Evolutionary conservation across 2,113 vertebrate genomes (phyloP).

Genomic region (Ramphastos sulfuratus): DNA sequence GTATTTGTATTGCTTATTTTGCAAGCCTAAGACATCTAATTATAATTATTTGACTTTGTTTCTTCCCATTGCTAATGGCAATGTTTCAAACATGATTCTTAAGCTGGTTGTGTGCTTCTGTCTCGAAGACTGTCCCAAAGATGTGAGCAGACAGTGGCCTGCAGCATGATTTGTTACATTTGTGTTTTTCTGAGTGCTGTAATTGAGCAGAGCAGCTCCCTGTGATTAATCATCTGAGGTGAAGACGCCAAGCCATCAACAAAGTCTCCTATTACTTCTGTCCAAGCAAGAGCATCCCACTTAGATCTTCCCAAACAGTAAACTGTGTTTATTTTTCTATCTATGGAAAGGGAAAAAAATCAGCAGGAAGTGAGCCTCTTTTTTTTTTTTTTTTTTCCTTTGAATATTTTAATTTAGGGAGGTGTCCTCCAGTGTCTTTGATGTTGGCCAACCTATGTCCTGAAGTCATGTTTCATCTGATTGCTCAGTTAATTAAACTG

Average conservation of each 20-base stretch:
- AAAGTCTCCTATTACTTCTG: background rate
- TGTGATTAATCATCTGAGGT: background rate
- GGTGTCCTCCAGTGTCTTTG: background rate
- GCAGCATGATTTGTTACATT: background rate
- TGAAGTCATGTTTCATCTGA: slow-evolving; percentile 9
- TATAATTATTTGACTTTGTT: background rate
- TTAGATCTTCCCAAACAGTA: background rate
- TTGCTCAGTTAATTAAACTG: slow-evolving; percentile 40
- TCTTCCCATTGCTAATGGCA: background rate
- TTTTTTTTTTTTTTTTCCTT: background rate
- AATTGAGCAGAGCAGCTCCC: background rate
- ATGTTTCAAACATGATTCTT: background rate
- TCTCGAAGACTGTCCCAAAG: background rate
- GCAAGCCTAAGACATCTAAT: background rate
- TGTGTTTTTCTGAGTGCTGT: background rate
- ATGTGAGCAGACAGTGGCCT: background rate
- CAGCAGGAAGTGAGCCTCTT: background rate
- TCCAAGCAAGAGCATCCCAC: background rate
- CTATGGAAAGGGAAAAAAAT: background rate
- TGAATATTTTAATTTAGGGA: background rate
- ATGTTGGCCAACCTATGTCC: slow-evolving; percentile 3
- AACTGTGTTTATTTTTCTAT: background rate
- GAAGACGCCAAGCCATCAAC: background rate
- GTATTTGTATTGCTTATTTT: background rate
- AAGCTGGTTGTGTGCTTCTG: background rate